Conservation (phyloP, 1,140 invertebrate genomes). For the Sitodiplosis mosellana region DNA sequence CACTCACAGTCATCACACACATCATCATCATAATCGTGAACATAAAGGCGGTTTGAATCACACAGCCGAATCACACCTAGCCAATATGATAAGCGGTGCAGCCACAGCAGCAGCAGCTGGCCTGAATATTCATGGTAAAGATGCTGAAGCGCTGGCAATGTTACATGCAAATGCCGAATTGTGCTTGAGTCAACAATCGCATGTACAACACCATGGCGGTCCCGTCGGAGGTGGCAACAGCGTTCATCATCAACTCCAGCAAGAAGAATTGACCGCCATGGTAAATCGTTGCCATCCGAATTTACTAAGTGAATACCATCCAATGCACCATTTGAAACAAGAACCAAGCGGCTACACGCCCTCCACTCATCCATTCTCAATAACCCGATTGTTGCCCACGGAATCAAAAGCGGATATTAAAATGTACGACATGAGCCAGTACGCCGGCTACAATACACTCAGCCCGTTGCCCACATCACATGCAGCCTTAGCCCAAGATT, state of each 20-base stretch:
- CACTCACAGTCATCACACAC: conserved; percentile 23
- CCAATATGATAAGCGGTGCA: conserved; percentile 13
- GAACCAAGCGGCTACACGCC: conserved; percentile 59
- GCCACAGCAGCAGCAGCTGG: too few species aligned
- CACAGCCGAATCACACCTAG: conserved; percentile 6
- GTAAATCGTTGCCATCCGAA: conserved; percentile 39
- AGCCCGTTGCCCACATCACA: conserved; percentile 41
- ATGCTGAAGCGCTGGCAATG: conserved; percentile 39
- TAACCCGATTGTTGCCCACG: conserved; percentile 72
- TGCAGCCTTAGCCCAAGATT: conserved; percentile 43
- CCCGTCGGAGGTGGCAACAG: conserved; percentile 9
- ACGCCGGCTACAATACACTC: conserved; percentile 40
- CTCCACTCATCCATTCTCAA: conserved; percentile 80
- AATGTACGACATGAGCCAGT: conserved; percentile 60
- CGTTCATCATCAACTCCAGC: conserved; percentile 28
- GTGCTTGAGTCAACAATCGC: conserved; percentile 27
- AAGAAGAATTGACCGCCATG: conserved; percentile 46
- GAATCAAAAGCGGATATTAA: conserved; percentile 67
- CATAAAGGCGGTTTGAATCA: conserved; percentile 14
- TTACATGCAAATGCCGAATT: conserved; percentile 27
- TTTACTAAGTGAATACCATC: conserved; percentile 34
- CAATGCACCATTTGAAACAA: conserved; percentile 51
- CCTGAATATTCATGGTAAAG: conserved; percentile 15
- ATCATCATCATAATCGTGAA: conserved; percentile 24
- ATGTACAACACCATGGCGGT: conserved; percentile 17